Evolutionary conservation across 2,888 invertebrate genomes (phyloP).

Genomic region (Steromphala cineraria): DNA sequence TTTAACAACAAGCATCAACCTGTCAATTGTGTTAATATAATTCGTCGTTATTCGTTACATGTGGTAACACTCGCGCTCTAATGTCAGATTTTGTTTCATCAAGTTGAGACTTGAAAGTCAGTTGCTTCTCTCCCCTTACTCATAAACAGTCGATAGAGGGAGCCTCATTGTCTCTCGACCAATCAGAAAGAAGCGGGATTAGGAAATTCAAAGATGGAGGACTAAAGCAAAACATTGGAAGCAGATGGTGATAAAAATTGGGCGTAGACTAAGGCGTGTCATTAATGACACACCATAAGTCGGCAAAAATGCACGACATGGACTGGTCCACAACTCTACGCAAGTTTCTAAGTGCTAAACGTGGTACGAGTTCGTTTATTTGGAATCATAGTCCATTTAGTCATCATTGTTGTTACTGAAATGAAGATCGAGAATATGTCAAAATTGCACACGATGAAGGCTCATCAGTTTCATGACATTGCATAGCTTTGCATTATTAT

Average conservation of each 20-base stretch:
- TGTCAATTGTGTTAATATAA: background rate
- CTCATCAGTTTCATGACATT: too few relatives aligned
- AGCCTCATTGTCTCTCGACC: slow-evolving; percentile 37
- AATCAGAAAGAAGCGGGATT: slow-evolving; percentile 57
- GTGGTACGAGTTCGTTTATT: slow-evolving; percentile 43
- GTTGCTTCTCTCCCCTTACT: background rate
- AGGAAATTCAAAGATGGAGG: slow-evolving; percentile 60
- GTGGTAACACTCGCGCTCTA: background rate
- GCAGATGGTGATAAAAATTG: background rate
- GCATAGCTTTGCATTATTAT: too few relatives aligned
- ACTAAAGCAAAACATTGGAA: slow-evolving; percentile 29
- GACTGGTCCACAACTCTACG: slow-evolving; percentile 59
- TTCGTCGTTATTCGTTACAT: too few relatives aligned
- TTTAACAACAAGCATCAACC: too few relatives aligned
- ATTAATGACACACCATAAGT: background rate
- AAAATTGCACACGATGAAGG: too few relatives aligned
- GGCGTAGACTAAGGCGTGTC: background rate
- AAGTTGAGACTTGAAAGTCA: background rate
- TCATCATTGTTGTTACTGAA: background rate
- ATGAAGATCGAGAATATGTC: background rate
- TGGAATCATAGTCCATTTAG: background rate
- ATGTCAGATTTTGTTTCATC: background rate
- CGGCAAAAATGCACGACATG: slow-evolving; percentile 37
- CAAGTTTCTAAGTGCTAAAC: slow-evolving; percentile 57
- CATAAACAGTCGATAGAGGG: background rate